These are phyloP conservation scores for Nematolebias whitei DNA, from an alignment of 2,113 vertebrate species.

Conservation along the genomic window DNA sequence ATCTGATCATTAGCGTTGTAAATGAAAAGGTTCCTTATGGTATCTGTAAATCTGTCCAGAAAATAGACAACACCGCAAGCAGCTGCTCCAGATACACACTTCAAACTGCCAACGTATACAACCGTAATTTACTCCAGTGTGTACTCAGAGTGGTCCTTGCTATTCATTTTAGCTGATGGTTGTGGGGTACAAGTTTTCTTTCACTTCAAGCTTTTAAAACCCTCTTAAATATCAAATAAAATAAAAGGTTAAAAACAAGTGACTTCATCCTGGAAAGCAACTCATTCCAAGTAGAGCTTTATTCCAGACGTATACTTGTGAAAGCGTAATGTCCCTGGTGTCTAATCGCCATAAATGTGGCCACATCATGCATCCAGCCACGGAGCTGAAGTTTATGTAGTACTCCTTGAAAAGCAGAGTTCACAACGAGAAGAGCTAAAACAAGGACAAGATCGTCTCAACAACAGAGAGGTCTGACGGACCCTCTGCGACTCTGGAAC, in stretches of 20 bases:
- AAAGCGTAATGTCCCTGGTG: background rate
- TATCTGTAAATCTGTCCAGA: no score
- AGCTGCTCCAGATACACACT: no score
- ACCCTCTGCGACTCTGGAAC: conserved; percentile 49
- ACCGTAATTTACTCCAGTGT: no score
- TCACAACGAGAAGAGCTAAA: conserved; percentile 7
- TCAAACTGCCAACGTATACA: no score
- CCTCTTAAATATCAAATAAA: background rate
- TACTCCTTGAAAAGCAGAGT: conserved; percentile 20
- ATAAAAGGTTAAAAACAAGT: conserved; percentile 3
- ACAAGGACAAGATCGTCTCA: conserved; percentile 7
- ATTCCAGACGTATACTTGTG: conserved; percentile 44
- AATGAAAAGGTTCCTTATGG: no score
- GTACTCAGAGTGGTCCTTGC: background rate
- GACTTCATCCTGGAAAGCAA: conserved; percentile 1
- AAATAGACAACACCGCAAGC: no score
- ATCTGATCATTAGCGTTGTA: no score
- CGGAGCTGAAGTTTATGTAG: conserved; percentile 25
- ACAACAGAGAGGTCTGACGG: conserved; percentile 1
- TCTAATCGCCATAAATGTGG: background rate
- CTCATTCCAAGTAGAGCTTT: conserved; percentile 12
- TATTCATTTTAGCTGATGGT: no score
- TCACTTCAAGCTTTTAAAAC: conserved; percentile 2
- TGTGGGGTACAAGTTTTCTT: background rate
- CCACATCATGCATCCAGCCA: conserved; percentile 52